These are phyloP conservation scores for Holocentrus rufus DNA, from an alignment of 2,797 vertebrate genomes.

Conservation along the genomic window DNA sequence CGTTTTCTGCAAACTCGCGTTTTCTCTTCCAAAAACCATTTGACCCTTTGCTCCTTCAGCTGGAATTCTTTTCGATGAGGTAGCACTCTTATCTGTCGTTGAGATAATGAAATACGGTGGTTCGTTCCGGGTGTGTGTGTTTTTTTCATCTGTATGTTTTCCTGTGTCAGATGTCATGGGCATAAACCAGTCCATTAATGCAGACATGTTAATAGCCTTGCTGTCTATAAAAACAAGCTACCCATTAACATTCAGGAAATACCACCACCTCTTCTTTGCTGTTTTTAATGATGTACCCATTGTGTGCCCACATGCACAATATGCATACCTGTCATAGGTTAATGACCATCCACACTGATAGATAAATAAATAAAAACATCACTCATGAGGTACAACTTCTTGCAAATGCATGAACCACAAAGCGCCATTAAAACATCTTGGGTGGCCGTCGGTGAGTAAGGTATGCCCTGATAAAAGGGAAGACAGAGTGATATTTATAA, in stretches of 20 bases:
- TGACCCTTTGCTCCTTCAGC: background rate
- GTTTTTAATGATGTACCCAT: conserved; percentile 8
- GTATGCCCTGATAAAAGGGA: conserved; percentile 58
- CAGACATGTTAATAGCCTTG: conserved; percentile 16
- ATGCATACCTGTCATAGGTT: conserved; percentile 10
- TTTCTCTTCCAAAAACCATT: conserved; percentile 13
- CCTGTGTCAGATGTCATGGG: background rate
- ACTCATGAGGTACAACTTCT: conserved; percentile 10
- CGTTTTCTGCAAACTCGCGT: background rate
- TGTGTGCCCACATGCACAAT: background rate
- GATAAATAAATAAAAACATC: conserved; percentile 33
- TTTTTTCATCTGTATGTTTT: background rate
- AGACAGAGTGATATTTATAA: conserved; percentile 48
- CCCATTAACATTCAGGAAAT: background rate
- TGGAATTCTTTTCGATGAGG: background rate
- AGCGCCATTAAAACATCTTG: conserved; percentile 41
- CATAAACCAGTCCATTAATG: conserved; percentile 10
- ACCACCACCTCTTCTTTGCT: conserved; percentile 1
- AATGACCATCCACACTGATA: conserved; percentile 30
- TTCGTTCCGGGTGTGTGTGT: background rate
- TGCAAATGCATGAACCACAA: background rate
- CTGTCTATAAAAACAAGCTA: conserved; percentile 22
- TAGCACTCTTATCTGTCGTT: background rate
- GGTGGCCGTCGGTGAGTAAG: conserved; percentile 59
- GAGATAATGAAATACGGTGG: background rate